phyloP scores from a whole-genome alignment of 1,140 invertebrate species.

The Heliothis virescens region DNA sequence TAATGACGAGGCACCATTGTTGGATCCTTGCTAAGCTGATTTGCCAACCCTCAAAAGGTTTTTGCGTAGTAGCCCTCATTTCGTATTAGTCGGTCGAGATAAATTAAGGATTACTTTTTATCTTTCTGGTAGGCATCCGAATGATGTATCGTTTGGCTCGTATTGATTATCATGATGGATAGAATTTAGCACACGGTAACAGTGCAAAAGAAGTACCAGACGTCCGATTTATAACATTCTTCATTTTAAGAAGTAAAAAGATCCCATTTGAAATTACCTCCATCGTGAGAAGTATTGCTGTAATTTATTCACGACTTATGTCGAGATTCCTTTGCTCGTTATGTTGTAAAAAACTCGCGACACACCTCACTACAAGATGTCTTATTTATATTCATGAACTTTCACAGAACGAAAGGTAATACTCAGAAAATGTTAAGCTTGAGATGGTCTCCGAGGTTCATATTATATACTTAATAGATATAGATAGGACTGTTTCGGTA shows the following conservation, averaged over 20 bases:
- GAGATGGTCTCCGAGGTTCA: background rate
- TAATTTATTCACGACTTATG: slow-evolving; percentile 1
- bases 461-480: background rate
- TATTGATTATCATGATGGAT: too few species aligned
- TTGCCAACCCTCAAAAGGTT: slow-evolving; percentile 11
- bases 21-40: slow-evolving; percentile 8
- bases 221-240: too few species aligned
- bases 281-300: background rate
- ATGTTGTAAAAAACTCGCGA: background rate
- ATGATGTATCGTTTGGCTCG: too few species aligned
- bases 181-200: too few species aligned
- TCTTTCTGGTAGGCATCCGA: too few species aligned
- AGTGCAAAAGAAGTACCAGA: too few species aligned
- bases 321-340: background rate
- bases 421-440: background rate
- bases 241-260: background rate
- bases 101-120: slow-evolving; percentile 12
- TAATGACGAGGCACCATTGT: slow-evolving; percentile 18
- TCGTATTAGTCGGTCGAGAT: background rate
- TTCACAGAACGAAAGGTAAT: background rate
- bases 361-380: background rate
- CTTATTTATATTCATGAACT: slow-evolving; percentile 15
- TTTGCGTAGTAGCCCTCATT: background rate
- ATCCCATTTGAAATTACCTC: background rate
- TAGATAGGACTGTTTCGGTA: too few species aligned